Base-by-base conservation (phyloP, 1,140 invertebrate species). In the Drosophila nannoptera region DNA sequence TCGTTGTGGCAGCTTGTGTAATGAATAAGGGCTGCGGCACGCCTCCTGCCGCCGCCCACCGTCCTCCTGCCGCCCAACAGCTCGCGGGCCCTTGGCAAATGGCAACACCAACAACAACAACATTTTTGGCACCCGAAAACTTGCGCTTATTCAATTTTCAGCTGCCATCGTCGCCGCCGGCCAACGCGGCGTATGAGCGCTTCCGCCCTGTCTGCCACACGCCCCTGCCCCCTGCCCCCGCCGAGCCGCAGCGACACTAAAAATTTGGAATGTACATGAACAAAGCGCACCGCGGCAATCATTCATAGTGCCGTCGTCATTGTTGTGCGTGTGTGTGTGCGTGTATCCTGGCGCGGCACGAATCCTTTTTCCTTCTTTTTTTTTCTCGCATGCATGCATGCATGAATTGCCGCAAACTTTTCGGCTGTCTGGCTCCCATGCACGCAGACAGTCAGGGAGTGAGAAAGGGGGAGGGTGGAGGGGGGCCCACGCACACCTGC, bases 121-220 rank as follows among this genome's bases (percentile, higher is more conserved):
- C 48, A 78, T 86, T 87, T 86, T 84, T 81, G 82, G 81, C 81
- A 84, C 81, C 77, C 81, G 74, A 86, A 80, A 70, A 86, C 76
- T 84, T 80, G 62, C 73, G 80, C 81, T 84, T 84, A 84, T 84
- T 84, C 80, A 84, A 84, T 84, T 84, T 84, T 80, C 77, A 84
- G 72, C 56, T 48, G 63, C 73, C 62, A 61, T 52, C 72, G 53
- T 8, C 64, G 58, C 73, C 52, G 70, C 67, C 66, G 75, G 70
- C 81, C 83, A 77, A 75, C 81, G 71, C 71, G 76, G 81, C 80
- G 81, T 84, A 84, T 84, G 80, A 86, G 80, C 81, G 69, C 80
- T 84, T 84, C 80, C 80, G 77, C 70, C 16, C 59, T 63, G 80
- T 76, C 76, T 84, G 73, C 70, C 22, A 22, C 22, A 22, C 22